phyloP scores from a whole-genome alignment of 1,140 invertebrate genomes.

The Anoplophora glabripennis region DNA sequence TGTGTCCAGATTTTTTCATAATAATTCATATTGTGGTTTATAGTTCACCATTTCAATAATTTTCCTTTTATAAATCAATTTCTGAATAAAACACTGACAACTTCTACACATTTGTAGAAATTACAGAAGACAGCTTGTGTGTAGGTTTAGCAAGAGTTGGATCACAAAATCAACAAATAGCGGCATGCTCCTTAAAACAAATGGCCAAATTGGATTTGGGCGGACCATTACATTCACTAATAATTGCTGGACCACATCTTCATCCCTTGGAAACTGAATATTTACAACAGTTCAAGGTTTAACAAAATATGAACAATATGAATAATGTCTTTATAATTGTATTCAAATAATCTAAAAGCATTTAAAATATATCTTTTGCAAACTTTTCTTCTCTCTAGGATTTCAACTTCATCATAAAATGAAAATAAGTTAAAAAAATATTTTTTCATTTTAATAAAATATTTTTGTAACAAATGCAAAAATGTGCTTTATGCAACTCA shows the following conservation, averaged over 20 bases:
- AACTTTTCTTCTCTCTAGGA: constrained; percentile 3
- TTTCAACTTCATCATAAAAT: too few species aligned
- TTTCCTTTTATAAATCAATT: too few species aligned
- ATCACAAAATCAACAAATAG: constrained; percentile 77
- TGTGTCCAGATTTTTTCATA: too few species aligned
- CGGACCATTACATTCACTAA: constrained; percentile 86
- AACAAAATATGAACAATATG: neutral
- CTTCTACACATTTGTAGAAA: constrained; percentile 21
- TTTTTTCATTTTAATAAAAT: too few species aligned
- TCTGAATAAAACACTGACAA: neutral
- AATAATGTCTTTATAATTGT: neutral
- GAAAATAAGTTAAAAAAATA: too few species aligned
- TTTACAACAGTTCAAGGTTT: constrained; percentile 60
- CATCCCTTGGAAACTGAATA: constrained; percentile 93
- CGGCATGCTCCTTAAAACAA: constrained; percentile 66
- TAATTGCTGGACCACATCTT: constrained; percentile 77
- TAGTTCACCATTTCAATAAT: too few species aligned
- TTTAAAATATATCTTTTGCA: neutral
- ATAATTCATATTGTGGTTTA: too few species aligned
- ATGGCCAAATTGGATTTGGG: constrained; percentile 83
- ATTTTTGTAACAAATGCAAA: too few species aligned
- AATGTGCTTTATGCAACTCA: too few species aligned
- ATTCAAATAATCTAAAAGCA: neutral
- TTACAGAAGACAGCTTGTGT: constrained; percentile 29
- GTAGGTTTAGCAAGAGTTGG: constrained; percentile 73